Conservation (phyloP, 2,113 vertebrate genomes). For the Ochotona curzoniae region DNA sequence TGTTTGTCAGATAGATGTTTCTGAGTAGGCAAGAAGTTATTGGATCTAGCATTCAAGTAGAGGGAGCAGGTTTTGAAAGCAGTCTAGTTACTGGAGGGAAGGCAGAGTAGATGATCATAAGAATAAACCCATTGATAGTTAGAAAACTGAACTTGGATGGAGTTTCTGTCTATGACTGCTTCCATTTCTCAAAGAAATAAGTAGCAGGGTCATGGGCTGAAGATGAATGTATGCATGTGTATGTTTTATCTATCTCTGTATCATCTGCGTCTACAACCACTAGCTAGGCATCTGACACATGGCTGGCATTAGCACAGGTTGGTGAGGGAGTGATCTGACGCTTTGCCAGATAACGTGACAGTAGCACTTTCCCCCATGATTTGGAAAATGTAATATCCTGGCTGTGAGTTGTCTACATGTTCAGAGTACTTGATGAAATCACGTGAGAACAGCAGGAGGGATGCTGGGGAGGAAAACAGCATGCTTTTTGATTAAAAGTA, state of each 20-base stretch:
- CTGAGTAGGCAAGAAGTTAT: background rate
- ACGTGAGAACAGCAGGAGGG: background rate
- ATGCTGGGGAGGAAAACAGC: background rate
- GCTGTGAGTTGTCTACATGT: background rate
- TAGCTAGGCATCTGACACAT: background rate
- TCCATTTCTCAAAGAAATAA: constrained; percentile 3
- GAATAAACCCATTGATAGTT: background rate
- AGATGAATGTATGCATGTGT: background rate
- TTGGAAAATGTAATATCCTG: background rate
- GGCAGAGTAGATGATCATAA: too few relatives aligned
- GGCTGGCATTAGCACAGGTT: background rate
- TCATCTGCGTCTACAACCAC: background rate
- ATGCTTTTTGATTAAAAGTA: background rate
- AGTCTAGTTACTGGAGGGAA: background rate
- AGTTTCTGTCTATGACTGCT: background rate
- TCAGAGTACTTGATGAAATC: background rate
- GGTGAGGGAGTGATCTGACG: background rate
- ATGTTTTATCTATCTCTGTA: background rate
- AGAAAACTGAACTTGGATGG: too few relatives aligned
- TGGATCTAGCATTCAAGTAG: background rate
- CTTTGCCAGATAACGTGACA: background rate
- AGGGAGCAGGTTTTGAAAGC: background rate
- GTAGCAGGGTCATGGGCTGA: background rate
- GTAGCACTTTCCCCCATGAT: background rate
- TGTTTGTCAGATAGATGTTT: background rate